Base-by-base conservation (phyloP, 1,140 invertebrate genomes). In the Carposina sasakii region DNA sequence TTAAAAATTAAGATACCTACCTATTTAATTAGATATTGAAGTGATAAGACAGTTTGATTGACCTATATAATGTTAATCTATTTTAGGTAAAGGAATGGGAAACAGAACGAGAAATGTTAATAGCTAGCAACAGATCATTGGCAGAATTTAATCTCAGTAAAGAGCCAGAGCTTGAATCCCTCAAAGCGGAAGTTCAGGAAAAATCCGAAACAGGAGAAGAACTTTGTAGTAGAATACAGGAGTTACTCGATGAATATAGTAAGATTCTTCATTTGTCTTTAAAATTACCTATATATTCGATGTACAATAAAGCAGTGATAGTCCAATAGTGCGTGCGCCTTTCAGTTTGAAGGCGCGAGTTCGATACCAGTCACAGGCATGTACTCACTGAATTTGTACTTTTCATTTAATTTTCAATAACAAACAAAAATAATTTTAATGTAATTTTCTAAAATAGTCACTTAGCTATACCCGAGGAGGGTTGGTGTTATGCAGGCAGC, bases 121-220 rank as follows among this genome's bases (percentile, higher is more conserved):
- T 97, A 65, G 93, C 92, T 1, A 92, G 91, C 55, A 97, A 96
- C 70, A 91, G 93, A 71, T 93, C 90, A 21, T 77, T 95, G 41
- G 95, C 96, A 1, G 95, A 98, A 74, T 92, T 89, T 59, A 98
- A 97, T 76, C 86, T 98, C 16, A 87, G 90, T 12, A 91, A 91
- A 67, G 93, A 97, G 81, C 93, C 94, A 24, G 87, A 91, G 65
- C 81, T 97, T n/a, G 87, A 90, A 31, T 90, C 93, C 59, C 84
- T 90, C 1, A 91, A 94, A 74, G 86, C 90, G 57, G 83, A 86
- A 23, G 69, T 97, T 2, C 88, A 88, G 52, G 87, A 92, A 40
- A 79, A 91, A 3, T 92, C 91, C 37, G 90, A 92, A 66, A 81
- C 88, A 57, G 92, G 91, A 28, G 89, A 90, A 63, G 76, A 87